These are phyloP conservation scores for Sesia apiformis DNA, from an alignment of 2,888 invertebrate species.

Conservation along the genomic window DNA sequence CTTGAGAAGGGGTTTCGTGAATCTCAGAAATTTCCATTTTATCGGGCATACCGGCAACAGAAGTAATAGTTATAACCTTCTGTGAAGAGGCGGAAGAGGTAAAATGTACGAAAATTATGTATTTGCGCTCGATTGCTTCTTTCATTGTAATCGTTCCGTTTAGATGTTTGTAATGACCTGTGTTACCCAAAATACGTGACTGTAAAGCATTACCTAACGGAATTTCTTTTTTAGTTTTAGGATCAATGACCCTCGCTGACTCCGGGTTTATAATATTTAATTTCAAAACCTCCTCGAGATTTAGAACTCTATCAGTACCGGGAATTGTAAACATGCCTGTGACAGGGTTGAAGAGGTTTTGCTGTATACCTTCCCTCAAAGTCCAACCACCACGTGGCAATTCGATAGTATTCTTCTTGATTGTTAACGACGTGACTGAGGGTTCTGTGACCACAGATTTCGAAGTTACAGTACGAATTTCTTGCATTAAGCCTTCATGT, in stretches of 20 bases:
- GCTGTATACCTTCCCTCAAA: constrained; percentile 87
- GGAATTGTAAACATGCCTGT: constrained; percentile 90
- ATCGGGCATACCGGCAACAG: constrained; percentile 81
- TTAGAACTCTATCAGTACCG: constrained; percentile 87
- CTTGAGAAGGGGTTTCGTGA: constrained; percentile 24
- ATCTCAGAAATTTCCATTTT: constrained; percentile 79
- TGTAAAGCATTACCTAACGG: constrained; percentile 83
- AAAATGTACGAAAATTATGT: constrained; percentile 76
- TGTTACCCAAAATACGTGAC: constrained; percentile 83
- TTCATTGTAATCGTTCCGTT: constrained; percentile 79
- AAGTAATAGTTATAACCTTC: constrained; percentile 82
- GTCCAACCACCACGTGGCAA: constrained; percentile 89
- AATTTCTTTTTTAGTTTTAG: constrained; percentile 79
- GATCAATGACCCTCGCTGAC: constrained; percentile 88
- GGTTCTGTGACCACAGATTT: constrained; percentile 59
- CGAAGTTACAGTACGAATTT: constrained; percentile 55
- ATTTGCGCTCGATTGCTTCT: constrained; percentile 80
- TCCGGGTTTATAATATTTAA: constrained; percentile 88
- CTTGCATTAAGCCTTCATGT: constrained; percentile 32
- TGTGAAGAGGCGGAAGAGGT: constrained; percentile 67
- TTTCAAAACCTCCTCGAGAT: constrained; percentile 90
- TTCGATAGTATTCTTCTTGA: constrained; percentile 82
- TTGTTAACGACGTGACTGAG: constrained; percentile 61
- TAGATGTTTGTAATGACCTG: constrained; percentile 80
- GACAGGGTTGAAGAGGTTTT: constrained; percentile 86